Conservation (phyloP, 2,888 invertebrate species). For the Dicyrtomina minuta region DNA sequence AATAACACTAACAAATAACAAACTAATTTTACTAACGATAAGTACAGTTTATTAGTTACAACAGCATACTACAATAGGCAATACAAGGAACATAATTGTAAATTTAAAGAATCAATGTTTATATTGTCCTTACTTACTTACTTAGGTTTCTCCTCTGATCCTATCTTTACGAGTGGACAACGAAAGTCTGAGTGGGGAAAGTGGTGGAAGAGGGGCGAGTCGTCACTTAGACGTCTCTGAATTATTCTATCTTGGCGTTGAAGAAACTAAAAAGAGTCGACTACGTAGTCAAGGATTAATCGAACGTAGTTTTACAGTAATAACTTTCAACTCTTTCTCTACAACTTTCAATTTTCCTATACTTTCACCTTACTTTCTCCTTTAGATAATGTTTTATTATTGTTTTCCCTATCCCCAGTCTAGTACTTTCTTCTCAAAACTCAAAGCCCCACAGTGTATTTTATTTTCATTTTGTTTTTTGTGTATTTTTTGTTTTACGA, state of each 20-base stretch:
- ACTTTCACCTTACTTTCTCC: conserved; percentile 1
- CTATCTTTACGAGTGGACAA: conserved; percentile 52
- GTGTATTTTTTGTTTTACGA: neutral
- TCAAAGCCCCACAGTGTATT: neutral
- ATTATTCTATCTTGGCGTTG: conserved; percentile 51
- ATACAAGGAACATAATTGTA: too few species aligned
- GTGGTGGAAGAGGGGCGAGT: conserved; percentile 48
- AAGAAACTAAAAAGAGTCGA: conserved; percentile 43
- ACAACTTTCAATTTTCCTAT: too few species aligned
- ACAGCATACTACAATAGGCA: too few species aligned
- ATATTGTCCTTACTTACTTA: too few species aligned
- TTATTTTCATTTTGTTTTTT: neutral
- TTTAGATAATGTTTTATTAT: conserved; percentile 10
- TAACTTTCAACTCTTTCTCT: too few species aligned
- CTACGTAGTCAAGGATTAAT: conserved; percentile 50
- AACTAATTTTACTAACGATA: too few species aligned
- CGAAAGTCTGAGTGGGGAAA: conserved; percentile 48
- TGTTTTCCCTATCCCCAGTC: conserved; percentile 14
- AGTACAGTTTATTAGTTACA: too few species aligned
- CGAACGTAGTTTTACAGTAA: conserved; percentile 53
- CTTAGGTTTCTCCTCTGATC: conserved; percentile 47
- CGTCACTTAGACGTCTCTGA: conserved; percentile 53
- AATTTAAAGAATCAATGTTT: too few species aligned
- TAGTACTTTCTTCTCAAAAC: neutral
- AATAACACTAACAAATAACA: too few species aligned